Conservation (phyloP, 37 sponge, comb jelly and placozoan genomes). For the Chondrosia reniformis region DNA sequence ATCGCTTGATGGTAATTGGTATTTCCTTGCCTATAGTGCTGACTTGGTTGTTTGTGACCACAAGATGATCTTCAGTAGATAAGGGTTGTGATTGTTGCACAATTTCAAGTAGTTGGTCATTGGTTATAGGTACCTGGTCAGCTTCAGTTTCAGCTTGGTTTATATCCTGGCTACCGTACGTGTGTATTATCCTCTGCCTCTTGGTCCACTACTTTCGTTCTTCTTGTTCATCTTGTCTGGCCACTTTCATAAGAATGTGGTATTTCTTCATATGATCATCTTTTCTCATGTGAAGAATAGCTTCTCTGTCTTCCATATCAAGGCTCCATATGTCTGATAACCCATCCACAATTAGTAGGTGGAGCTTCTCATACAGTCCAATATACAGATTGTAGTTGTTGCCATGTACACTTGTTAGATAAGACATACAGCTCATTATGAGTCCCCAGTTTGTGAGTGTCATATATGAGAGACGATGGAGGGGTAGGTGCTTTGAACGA, state of each 20-base stretch:
- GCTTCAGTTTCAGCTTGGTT: not conserved
- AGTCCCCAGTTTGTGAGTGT: constrained; percentile 10
- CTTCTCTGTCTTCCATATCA: not conserved
- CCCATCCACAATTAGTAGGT: not conserved
- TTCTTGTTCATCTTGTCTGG: not conserved
- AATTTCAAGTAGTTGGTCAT: not conserved
- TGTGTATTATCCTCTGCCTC: not conserved
- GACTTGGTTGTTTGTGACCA: not conserved
- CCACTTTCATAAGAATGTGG: not conserved
- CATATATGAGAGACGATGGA: not conserved
- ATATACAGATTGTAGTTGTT: not conserved
- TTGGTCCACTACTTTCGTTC: constrained; percentile 7
- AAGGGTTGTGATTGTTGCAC: not conserved
- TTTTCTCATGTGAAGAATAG: not conserved
- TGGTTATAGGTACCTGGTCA: not conserved
- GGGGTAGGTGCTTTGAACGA: not conserved
- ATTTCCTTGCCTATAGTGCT: not conserved
- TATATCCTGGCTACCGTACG: not conserved
- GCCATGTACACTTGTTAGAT: not conserved
- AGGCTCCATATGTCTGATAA: not conserved
- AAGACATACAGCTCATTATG: constrained; percentile 3
- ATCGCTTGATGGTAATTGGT: not conserved
- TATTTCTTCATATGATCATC: not conserved
- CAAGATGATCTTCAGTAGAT: not conserved
- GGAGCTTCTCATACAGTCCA: not conserved